Evolutionary conservation across 2,888 invertebrate genomes (phyloP).

Genomic region (Scaptomyza cyrtandrae): DNA sequence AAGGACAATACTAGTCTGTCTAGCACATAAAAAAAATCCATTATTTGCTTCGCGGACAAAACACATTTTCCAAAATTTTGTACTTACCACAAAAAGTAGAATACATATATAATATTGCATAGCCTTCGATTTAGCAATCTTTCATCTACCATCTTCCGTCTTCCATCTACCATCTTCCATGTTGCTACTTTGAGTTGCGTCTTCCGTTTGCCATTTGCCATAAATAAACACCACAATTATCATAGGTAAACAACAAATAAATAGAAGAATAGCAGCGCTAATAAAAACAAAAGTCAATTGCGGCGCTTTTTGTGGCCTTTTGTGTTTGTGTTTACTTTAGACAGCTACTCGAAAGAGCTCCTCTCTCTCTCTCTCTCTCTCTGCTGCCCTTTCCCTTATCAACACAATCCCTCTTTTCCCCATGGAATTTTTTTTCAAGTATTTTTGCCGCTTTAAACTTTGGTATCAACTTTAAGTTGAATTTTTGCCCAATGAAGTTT

Average conservation of each 20-base stretch:
- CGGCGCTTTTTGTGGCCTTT: slow-evolving; percentile 53
- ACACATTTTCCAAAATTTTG: too few relatives aligned
- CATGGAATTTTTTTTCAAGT: slow-evolving; percentile 7
- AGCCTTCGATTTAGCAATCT: too few relatives aligned
- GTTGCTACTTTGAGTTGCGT: not conserved
- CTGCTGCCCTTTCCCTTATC: not conserved
- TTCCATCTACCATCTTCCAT: not conserved
- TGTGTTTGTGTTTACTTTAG: slow-evolving; percentile 46
- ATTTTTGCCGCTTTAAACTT: slow-evolving; percentile 29
- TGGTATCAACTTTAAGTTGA: slow-evolving; percentile 60
- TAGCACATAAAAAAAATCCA: too few relatives aligned
- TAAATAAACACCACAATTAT: slow-evolving; percentile 76
- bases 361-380: not conserved
- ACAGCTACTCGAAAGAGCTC: slow-evolving; percentile 27
- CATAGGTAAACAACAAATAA: slow-evolving; percentile 75
- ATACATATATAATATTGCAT: too few relatives aligned
- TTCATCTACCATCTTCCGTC: not conserved
- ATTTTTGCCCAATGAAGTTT: slow-evolving; percentile 47
- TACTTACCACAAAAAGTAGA: too few relatives aligned
- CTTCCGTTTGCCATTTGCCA: slow-evolving; percentile 39
- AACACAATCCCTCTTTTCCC: not conserved
- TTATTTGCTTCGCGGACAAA: too few relatives aligned
- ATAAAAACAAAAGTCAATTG: slow-evolving; percentile 72
- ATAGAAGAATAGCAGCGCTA: slow-evolving; percentile 48
- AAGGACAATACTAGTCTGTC: too few relatives aligned